A percentile compares a stretch with the other conserved stretches of the same genome.
Evolutionary conservation across 1,140 invertebrate genomes (phyloP).

Genomic region (Bombus turneri): DNA sequence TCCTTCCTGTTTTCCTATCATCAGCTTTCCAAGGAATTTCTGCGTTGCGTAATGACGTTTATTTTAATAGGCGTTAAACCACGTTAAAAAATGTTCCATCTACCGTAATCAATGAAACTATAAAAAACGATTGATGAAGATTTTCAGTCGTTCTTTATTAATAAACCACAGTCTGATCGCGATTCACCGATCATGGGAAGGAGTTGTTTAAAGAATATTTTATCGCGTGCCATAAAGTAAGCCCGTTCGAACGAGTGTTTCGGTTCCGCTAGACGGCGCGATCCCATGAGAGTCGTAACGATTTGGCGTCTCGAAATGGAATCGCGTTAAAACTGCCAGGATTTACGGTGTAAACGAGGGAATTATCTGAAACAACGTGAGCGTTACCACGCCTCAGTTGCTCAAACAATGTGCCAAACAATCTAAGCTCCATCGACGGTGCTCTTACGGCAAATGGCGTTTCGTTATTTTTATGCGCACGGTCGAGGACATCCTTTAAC

Average conservation of each 20-base stretch:
- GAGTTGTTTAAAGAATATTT: conserved; percentile 16
- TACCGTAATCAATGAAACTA: not conserved
- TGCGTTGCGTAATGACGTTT: too few species aligned
- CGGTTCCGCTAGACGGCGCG: not conserved
- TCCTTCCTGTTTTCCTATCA: too few species aligned
- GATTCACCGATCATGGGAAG: not conserved
- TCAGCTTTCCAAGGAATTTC: too few species aligned
- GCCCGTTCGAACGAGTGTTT: not conserved
- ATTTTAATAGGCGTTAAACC: too few species aligned
- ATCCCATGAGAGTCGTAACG: conserved; percentile 20
- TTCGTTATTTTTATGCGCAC: conserved; percentile 39
- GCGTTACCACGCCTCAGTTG: not conserved
- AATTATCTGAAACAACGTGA: conserved; percentile 16
- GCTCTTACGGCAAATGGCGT: conserved; percentile 19
- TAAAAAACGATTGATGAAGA: not conserved
- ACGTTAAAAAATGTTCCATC: not conserved
- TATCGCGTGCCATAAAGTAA: conserved; percentile 11
- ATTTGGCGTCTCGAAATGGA: not conserved
- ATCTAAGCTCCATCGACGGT: not conserved
- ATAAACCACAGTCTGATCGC: not conserved
- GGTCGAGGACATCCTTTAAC: conserved; percentile 65
- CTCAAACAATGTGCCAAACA: conserved; percentile 8
- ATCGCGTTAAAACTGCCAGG: conserved; percentile 28
- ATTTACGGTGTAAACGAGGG: conserved; percentile 36
- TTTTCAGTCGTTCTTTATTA: not conserved